Conservation (phyloP, 2,113 vertebrate genomes). For the Jacana jacana region DNA sequence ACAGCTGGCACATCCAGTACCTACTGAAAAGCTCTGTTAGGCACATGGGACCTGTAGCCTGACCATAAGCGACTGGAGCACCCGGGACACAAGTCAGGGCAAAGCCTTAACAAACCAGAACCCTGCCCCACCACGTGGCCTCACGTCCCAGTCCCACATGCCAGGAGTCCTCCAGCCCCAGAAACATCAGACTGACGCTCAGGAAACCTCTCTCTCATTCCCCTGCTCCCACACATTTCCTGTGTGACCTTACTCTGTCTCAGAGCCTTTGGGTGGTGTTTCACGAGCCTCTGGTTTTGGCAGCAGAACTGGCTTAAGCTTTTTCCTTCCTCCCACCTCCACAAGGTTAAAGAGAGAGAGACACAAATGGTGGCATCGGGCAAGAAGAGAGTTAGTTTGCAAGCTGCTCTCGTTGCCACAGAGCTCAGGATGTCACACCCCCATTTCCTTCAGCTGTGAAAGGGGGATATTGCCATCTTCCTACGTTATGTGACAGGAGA, state of each 20-base stretch:
- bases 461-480: not conserved
- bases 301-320: not conserved
- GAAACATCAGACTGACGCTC: not conserved
- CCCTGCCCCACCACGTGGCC: not conserved
- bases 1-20: not conserved
- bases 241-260: not conserved
- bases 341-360: not conserved
- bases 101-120: not conserved
- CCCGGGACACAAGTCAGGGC: not conserved
- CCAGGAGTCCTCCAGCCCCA: not conserved
- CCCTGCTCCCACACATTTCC: not conserved
- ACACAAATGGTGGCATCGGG: not conserved
- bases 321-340: conserved; percentile 15
- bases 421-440: not conserved
- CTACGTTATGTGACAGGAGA: rapidly evolving
- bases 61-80: not conserved
- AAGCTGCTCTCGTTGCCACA: not conserved
- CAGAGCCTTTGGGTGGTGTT: not conserved
- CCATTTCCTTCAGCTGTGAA: not conserved
- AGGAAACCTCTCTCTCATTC: not conserved
- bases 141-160: not conserved
- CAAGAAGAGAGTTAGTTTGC: not conserved
- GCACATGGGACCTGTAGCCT: not conserved
- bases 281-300: not conserved
- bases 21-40: not conserved